Conservation (phyloP, 2,113 vertebrate genomes). For the Pao palembangensis region DNA sequence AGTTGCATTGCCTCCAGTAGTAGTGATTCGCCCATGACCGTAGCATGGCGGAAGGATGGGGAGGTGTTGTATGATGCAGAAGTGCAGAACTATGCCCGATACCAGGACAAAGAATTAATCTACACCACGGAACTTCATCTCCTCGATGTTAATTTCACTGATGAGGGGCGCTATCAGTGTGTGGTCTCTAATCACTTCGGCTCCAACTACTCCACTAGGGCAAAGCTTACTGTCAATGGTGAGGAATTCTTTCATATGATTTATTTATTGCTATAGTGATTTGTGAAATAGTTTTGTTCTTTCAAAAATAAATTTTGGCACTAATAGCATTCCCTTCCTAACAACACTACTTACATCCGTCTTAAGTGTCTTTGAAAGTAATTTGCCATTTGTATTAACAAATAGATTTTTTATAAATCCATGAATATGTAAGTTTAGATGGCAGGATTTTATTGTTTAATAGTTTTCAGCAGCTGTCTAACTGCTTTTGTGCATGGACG, state of each 20-base stretch:
- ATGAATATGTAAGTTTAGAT: background rate
- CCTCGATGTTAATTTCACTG: conserved; percentile 84
- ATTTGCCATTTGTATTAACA: background rate
- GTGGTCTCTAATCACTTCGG: conserved; percentile 98
- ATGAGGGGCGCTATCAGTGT: conserved; percentile 93
- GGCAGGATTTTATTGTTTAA: no score
- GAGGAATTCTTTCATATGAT: conserved; percentile 33
- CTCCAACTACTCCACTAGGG: conserved; percentile 91
- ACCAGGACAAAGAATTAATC: conserved; percentile 82
- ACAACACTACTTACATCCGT: no score
- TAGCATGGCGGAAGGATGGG: conserved; percentile 95
- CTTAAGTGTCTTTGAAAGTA: background rate
- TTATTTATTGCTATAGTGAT: background rate
- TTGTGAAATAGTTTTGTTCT: background rate
- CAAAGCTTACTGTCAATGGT: conserved; percentile 96
- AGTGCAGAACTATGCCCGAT: conserved; percentile 88
- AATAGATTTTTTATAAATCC: background rate
- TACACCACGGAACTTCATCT: conserved; percentile 90
- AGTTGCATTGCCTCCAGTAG: conserved; percentile 92
- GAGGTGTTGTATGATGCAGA: conserved; percentile 88
- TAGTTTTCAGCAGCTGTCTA: no score
- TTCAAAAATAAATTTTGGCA: no score
- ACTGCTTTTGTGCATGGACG: no score
- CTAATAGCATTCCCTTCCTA: no score
- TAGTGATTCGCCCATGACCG: conserved; percentile 94